A percentile compares a stretch with the other conserved stretches of the same genome.
phyloP scores from a whole-genome alignment of 92 coral and sea anemone genomes.

The Porites rus region DNA sequence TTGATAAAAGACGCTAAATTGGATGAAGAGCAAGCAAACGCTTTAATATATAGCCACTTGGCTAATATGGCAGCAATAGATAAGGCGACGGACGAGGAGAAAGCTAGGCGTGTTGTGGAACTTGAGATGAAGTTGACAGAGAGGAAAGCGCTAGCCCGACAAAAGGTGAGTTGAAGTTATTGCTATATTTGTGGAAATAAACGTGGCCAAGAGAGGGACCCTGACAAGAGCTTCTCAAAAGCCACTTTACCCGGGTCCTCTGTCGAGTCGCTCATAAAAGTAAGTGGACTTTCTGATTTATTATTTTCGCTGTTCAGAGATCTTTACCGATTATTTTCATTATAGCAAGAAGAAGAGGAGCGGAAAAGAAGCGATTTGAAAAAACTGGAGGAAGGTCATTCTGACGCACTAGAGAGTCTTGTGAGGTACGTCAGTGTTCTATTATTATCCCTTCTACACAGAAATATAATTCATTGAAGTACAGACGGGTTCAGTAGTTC shows the following conservation, averaged over 20 bases:
- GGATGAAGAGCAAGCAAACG: constrained; percentile 84
- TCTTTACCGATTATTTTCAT: background rate
- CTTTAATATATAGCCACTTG: constrained; percentile 79
- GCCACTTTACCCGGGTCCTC: too few relatives aligned
- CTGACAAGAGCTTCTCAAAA: too few relatives aligned
- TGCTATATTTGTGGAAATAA: too few relatives aligned
- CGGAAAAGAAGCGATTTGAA: constrained; percentile 61
- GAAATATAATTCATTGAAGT: too few relatives aligned
- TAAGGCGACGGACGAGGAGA: constrained; percentile 92
- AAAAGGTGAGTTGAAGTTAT: constrained; percentile 54
- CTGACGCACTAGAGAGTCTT: constrained; percentile 66
- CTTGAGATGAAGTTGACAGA: constrained; percentile 96
- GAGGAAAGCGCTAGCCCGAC: constrained; percentile 84
- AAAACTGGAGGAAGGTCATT: constrained; percentile 62
- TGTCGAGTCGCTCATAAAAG: background rate
- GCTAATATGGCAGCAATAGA: constrained; percentile 89
- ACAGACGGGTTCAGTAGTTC: too few relatives aligned
- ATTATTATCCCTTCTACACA: background rate
- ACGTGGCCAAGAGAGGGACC: background rate
- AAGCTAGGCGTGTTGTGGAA: constrained; percentile 87
- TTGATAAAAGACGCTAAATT: constrained; percentile 78
- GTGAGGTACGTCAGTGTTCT: constrained; percentile 52
- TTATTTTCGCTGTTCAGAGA: background rate
- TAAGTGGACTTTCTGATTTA: background rate
- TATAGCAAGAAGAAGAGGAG: constrained; percentile 75